Evolutionary conservation across 2,113 vertebrate genomes (phyloP).

Genomic region (Aythya baeri): DNA sequence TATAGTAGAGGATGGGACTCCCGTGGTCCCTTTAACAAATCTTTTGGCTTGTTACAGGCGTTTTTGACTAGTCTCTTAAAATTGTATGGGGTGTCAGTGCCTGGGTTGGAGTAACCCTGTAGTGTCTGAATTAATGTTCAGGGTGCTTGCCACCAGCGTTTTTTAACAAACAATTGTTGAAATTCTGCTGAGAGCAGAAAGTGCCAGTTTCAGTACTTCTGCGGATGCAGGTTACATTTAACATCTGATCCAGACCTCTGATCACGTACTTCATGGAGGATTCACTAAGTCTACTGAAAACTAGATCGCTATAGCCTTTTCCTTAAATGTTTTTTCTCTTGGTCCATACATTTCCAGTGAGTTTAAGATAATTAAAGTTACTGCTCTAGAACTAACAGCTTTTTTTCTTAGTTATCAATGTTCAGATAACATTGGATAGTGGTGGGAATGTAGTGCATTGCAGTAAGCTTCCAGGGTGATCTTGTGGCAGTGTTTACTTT

Average conservation of each 20-base stretch:
- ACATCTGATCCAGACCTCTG: background rate
- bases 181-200: constrained; percentile 17
- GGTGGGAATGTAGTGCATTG: fast-evolving
- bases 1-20: background rate
- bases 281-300: background rate
- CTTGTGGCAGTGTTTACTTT: background rate
- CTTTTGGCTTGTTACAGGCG: background rate
- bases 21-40: background rate
- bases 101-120: background rate
- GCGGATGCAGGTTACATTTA: background rate
- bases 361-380: background rate
- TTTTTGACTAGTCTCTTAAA: background rate
- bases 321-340: background rate
- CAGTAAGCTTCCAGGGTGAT: background rate
- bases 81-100: background rate
- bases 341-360: background rate
- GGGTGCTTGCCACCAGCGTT: background rate
- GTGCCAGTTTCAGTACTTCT: constrained; percentile 20
- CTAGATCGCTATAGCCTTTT: background rate
- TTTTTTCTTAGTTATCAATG: background rate
- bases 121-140: background rate
- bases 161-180: background rate
- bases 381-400: background rate
- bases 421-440: background rate
- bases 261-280: background rate